Evolutionary conservation across 2,113 vertebrate genomes (phyloP).

Genomic region (Synodontis membranacea): DNA sequence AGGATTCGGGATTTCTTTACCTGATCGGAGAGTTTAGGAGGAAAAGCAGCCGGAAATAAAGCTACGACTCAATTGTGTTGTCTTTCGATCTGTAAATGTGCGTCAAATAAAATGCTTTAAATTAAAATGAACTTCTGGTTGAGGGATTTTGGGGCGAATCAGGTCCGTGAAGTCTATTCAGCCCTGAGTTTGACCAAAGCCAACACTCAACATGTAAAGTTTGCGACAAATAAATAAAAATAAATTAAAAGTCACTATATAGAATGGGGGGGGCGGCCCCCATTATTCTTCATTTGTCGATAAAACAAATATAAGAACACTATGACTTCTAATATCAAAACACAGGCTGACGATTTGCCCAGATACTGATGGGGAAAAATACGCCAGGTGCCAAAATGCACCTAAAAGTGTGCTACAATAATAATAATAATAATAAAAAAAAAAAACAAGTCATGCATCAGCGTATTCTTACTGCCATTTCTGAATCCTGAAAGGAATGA

Average conservation of each 20-base stretch:
- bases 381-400: conserved; percentile 46
- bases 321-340: conserved; percentile 51
- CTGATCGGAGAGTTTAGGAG: not conserved
- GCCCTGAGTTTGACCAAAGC: conserved; percentile 53
- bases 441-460: conserved; percentile 37
- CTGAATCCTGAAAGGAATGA: conserved; percentile 24
- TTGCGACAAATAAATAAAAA: conserved; percentile 60
- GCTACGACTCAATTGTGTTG: not conserved
- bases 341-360: conserved; percentile 42
- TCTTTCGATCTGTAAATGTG: not conserved
- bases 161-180: conserved; percentile 21
- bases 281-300: conserved; percentile 58
- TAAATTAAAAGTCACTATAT: conserved; percentile 60
- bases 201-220: conserved; percentile 48
- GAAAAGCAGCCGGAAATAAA: not conserved
- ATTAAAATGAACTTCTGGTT: not conserved
- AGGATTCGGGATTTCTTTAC: not conserved
- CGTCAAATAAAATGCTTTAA: not conserved
- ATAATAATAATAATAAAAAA: not conserved
- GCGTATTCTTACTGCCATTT: conserved; percentile 20
- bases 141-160: conserved; percentile 15
- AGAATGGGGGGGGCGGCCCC: conserved; percentile 45
- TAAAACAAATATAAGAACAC: conserved; percentile 56
- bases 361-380: conserved; percentile 42
- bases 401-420: conserved; percentile 31